Base-by-base conservation (phyloP, 1,140 invertebrate species). In the Heliconius nattereri region DNA sequence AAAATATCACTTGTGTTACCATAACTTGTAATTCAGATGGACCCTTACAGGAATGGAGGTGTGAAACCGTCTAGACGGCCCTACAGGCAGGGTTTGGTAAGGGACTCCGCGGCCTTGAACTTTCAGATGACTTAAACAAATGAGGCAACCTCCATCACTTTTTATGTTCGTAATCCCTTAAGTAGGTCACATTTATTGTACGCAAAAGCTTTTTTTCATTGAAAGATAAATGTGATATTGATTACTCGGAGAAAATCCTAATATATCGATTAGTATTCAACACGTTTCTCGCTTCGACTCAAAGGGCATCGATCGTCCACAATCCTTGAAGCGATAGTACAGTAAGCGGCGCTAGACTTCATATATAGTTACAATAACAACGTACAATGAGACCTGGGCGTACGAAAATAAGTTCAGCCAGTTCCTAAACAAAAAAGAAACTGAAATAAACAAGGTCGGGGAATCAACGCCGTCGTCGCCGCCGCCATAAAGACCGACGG, bases 371-470 rank as follows among this genome's bases (percentile, higher is more conserved):
- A 73, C 71, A 23, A 73, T 45, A 85, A 87, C 84, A 81, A 73
- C 52, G 37, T 60, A 78, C 71, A 54, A 54, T 35, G 29, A 76
- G 90, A 87, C 85, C 89, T 86, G 80, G 85, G 85, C 84, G 86
- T 86, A 90, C 89, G 84, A 90, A 92, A 94, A 92, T 93, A 93
- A 93, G 91, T 91, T 90, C 88, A 90, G 90, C 86, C 86, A 88
- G 91, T 94, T 93, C 90, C 92, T 91, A 94, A 94, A 94, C 92
- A 94, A 94, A 93, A 66, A 94, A 92, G 92, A 92, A 94, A 92
- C 88, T 93, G 91, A 92, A 94, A 94, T 92, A 94, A 94, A 94
- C 91, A 94, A 94, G 92, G 91, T 92, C 91, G 91, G 88, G 83
- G 90, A 93, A 92, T 93, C 91, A 92, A 92, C 92, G 90, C 89